phyloP scores from a whole-genome alignment of 2,113 vertebrate species.

The Phrynosoma platyrhinos region DNA sequence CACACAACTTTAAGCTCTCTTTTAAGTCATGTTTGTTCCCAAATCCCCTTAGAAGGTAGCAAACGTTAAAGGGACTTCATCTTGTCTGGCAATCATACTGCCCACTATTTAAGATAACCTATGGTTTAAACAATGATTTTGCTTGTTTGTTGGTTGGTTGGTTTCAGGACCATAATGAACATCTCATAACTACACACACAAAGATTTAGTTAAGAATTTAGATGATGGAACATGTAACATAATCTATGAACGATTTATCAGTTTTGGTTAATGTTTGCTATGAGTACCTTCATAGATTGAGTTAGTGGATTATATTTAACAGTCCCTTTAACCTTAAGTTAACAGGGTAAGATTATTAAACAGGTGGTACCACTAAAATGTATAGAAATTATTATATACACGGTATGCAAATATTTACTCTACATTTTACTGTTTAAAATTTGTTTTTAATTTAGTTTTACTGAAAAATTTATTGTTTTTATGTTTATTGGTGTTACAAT shows the following conservation, averaged over 20 bases:
- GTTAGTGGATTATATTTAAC: slow-evolving; percentile 97
- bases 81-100: slow-evolving; percentile 92
- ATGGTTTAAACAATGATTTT: slow-evolving; percentile 90
- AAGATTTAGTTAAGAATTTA: slow-evolving; percentile 91
- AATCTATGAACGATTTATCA: slow-evolving; percentile 93
- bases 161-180: slow-evolving; percentile 87
- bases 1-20: slow-evolving; percentile 89
- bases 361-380: slow-evolving; percentile 91
- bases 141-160: slow-evolving; percentile 64
- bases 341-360: slow-evolving; percentile 95
- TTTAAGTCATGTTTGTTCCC: slow-evolving; percentile 88
- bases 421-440: slow-evolving; percentile 94
- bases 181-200: slow-evolving; percentile 83
- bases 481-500: slow-evolving; percentile 97
- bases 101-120: slow-evolving; percentile 93
- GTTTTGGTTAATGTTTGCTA: slow-evolving; percentile 91
- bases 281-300: slow-evolving; percentile 89
- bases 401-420: slow-evolving; percentile 91
- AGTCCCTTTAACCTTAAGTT: slow-evolving; percentile 99
- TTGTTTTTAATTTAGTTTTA: slow-evolving; percentile 97
- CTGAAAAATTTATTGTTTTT: slow-evolving; percentile 93
- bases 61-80: slow-evolving; percentile 99
- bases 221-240: slow-evolving; percentile 86
- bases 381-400: slow-evolving; percentile 94
- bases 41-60: slow-evolving; percentile 90